These are phyloP conservation scores for Papilio polytes DNA, from an alignment of 1,140 invertebrate species.

Conservation along the genomic window DNA sequence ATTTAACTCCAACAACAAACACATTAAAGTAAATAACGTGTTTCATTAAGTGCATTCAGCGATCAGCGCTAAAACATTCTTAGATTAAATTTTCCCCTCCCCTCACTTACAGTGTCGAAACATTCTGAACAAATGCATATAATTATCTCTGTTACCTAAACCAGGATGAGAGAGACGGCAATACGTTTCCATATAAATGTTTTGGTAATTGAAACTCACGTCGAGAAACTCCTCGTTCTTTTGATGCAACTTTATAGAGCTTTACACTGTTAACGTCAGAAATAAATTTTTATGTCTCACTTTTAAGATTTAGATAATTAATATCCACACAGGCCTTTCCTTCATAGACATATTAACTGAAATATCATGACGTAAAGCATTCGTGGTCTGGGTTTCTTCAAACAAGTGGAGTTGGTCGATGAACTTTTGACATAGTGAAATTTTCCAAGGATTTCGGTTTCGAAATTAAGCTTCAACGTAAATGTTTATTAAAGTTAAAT, in stretches of 20 bases:
- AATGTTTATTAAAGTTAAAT: background rate
- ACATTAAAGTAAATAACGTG: background rate
- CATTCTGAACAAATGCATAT: background rate
- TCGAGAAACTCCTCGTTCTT: background rate
- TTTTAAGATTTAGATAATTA: constrained; percentile 2
- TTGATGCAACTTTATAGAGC: constrained; percentile 15
- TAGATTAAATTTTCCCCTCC: background rate
- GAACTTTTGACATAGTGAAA: constrained; percentile 38
- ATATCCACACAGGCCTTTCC: constrained; percentile 2
- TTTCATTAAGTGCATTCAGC: background rate
- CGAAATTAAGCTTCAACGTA: background rate
- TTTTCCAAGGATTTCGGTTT: background rate
- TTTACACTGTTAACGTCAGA: constrained; percentile 16
- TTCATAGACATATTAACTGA: constrained; percentile 24
- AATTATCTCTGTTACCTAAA: background rate
- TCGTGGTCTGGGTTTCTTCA: constrained; percentile 19
- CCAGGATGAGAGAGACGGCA: background rate
- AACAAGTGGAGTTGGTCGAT: constrained; percentile 37
- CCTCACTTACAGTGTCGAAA: background rate
- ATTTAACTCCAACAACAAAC: background rate
- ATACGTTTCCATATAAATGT: background rate
- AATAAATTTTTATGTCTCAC: constrained; percentile 15
- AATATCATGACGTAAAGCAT: constrained; percentile 28
- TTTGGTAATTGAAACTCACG: background rate
- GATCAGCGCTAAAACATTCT: background rate